phyloP scores from a whole-genome alignment of 2,113 vertebrate species.

The Ictidomys tridecemlineatus region DNA sequence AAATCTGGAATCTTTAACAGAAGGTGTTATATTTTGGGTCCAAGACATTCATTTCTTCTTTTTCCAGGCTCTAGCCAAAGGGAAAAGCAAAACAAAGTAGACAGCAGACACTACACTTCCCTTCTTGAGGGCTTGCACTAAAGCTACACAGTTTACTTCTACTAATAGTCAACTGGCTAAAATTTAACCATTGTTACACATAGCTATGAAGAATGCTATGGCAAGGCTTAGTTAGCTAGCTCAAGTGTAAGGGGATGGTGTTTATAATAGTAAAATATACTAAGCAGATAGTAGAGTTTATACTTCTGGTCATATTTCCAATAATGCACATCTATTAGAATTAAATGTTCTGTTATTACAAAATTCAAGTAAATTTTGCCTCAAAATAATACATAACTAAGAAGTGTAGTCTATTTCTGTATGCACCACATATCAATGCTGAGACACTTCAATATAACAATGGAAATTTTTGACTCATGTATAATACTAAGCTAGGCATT shows the following conservation, averaged over 20 bases:
- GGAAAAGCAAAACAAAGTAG: neutral
- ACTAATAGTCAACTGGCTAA: neutral
- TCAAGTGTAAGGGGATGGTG: neutral
- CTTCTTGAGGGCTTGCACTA: neutral
- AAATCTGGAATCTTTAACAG: neutral
- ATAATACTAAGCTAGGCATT: neutral
- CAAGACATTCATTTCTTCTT: neutral
- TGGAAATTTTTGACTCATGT: neutral
- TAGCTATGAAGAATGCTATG: neutral
- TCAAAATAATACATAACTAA: neutral
- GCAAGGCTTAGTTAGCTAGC: neutral
- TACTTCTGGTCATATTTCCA: neutral
- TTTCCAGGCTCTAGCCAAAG: neutral
- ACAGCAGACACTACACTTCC: neutral
- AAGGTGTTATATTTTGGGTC: neutral
- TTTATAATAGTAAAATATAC: neutral
- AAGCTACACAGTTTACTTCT: neutral
- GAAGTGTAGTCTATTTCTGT: neutral
- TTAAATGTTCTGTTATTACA: neutral
- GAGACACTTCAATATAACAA: neutral
- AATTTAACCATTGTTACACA: neutral
- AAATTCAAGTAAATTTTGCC: neutral
- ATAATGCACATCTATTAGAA: neutral
- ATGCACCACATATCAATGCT: no score
- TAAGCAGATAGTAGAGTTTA: neutral